phyloP scores from a whole-genome alignment of 2,888 invertebrate genomes.

The Lepidonotus clava region DNA sequence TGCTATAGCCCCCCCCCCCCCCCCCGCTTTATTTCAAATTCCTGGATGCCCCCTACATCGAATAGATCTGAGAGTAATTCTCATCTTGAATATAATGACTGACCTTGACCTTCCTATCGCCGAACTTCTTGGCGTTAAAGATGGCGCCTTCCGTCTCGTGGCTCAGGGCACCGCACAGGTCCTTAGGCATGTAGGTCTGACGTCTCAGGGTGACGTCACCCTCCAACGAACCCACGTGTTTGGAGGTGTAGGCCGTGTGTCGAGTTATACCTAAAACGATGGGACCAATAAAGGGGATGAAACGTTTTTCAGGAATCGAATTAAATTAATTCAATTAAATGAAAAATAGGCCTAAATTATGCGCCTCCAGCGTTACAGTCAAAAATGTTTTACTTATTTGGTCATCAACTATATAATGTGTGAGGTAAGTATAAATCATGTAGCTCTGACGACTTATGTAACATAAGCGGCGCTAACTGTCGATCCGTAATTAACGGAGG shows the following conservation, averaged over 20 bases:
- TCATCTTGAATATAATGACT: too few relatives aligned
- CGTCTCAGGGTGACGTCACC: constrained; percentile 50
- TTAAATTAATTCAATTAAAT: too few relatives aligned
- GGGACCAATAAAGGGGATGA: too few relatives aligned
- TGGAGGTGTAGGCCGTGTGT: constrained; percentile 88
- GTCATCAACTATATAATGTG: not conserved
- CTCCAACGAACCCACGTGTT: constrained; percentile 86
- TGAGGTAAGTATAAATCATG: not conserved
- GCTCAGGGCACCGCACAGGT: constrained; percentile 85
- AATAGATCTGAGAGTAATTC: not conserved
- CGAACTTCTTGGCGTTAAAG: constrained; percentile 78
- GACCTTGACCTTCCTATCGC: constrained; percentile 17
- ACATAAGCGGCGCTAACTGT: too few relatives aligned
- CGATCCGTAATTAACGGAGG: not conserved
- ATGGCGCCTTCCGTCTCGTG: constrained; percentile 86
- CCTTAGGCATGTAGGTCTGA: constrained; percentile 73
- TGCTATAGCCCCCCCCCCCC: too few relatives aligned
- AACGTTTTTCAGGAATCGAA: too few relatives aligned
- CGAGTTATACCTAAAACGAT: constrained; percentile 68
- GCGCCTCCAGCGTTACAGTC: too few relatives aligned
- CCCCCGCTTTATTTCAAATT: not conserved
- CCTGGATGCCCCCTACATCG: not conserved
- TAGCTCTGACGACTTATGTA: not conserved
- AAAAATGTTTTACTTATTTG: too few relatives aligned
- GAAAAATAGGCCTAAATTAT: too few relatives aligned